Base-by-base conservation (phyloP, 2,797 vertebrate genomes). In the Nasua narica region DNA sequence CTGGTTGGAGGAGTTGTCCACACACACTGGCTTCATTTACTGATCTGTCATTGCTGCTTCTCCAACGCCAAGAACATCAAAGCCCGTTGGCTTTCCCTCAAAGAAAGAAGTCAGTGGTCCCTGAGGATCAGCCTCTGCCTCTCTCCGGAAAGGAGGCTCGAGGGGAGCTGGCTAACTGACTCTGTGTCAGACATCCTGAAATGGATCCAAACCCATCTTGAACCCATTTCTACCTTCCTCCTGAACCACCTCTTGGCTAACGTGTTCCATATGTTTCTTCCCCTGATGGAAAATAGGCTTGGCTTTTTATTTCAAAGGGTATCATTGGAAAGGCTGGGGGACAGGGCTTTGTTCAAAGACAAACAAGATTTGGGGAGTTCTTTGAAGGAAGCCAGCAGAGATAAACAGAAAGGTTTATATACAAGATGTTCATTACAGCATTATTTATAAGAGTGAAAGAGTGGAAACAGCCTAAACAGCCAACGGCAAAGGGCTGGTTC, bases 211-310 rank as follows among this genome's bases (percentile, higher is more conserved):
- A 85, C 81, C 91, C 97, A 98, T 97, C 97, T 98, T 97, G 97
- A 97, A 98, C 81, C 77, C 48, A 97, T 98, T 97, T 98, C 87
- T 92, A 96, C 96, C 83, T 96, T 94, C 87, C 90, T 74, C 91
- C 60, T 43, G 67, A 95, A 67, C 91, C 87, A 70, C 90, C 16
- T 96, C 87, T 89, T 58, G 87, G 16, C 56, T 97, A 98, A 97
- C 50, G 6, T 29, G 40, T 93, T 96, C 97, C 97, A 97, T 90
- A 83, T 97, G 97, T 85, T 81, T 67, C 83, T 90, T 83, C 40
- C 58, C 92, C 97, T 82, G 81, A 77, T 81, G 84, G 84, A 85
- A 93, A 96, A 87, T 56, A 74, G 58, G 79, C 79, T 97, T 87
- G 70, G 40, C 87, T 97, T 97, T 97, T 97, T 60, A 93, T 98